A percentile compares a stretch with the other conserved stretches of the same genome.
phyloP scores from a whole-genome alignment of 1,140 invertebrate species.

The Zophobas atratus region DNA sequence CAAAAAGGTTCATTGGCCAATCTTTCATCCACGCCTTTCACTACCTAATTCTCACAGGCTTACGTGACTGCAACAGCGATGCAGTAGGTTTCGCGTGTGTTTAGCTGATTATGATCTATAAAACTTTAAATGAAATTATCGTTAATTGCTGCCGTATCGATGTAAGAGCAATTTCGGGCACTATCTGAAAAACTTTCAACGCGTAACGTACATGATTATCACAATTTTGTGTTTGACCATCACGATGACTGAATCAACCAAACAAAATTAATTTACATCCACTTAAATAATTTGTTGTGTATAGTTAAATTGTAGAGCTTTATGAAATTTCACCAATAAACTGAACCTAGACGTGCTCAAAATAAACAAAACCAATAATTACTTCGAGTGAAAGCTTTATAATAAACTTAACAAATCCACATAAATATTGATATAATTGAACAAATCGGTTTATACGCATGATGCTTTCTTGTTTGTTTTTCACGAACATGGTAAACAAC shows the following conservation, averaged over 20 bases:
- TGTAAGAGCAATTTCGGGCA: conserved; percentile 5
- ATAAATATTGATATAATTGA: neutral
- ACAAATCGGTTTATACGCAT: too few species aligned
- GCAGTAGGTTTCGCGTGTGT: conserved; percentile 31
- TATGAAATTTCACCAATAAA: conserved; percentile 12
- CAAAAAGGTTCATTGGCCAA: conserved; percentile 12
- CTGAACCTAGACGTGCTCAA: conserved; percentile 19
- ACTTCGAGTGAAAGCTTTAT: neutral
- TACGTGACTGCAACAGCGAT: conserved; percentile 33
- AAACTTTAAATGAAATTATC: conserved; percentile 39
- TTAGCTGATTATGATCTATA: conserved; percentile 25
- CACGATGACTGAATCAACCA: too few species aligned
- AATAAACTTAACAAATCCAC: neutral
- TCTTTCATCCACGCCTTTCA: conserved; percentile 17
- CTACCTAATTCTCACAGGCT: conserved; percentile 8
- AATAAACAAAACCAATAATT: conserved; percentile 38
- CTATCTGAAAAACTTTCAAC: neutral
- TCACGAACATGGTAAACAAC: too few species aligned
- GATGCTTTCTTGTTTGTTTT: too few species aligned
- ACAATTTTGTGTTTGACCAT: neutral
- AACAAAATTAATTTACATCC: conserved; percentile 11
- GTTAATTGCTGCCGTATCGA: conserved; percentile 16
- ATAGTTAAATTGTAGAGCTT: neutral
- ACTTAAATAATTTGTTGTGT: conserved; percentile 22
- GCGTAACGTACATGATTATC: neutral